These are phyloP conservation scores for Lycia hirtaria DNA, from an alignment of 2,888 invertebrate species.

Conservation along the genomic window DNA sequence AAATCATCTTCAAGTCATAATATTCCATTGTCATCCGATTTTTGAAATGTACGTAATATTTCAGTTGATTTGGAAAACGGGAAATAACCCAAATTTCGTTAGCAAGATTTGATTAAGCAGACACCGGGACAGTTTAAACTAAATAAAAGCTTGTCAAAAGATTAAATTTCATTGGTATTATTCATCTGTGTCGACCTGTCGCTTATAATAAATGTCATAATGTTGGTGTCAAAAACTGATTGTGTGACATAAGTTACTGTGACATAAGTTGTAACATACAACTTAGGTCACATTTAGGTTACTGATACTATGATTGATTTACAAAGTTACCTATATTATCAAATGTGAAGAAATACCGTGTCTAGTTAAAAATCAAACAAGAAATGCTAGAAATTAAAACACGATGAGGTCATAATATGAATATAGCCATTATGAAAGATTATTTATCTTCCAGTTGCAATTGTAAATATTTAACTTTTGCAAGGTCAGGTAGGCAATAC, in stretches of 20 bases:
- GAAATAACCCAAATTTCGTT: too few species aligned
- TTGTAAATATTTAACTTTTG: slow-evolving; percentile 51
- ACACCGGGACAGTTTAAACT: too few species aligned
- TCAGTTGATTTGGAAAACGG: too few species aligned
- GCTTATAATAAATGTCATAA: neutral
- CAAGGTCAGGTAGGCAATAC: slow-evolving; percentile 46
- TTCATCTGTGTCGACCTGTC: neutral
- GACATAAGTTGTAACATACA: too few species aligned
- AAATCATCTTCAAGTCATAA: too few species aligned
- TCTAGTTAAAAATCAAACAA: slow-evolving; percentile 21
- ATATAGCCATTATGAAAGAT: slow-evolving; percentile 32
- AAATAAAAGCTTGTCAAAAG: too few species aligned
- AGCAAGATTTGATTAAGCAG: too few species aligned
- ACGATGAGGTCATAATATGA: slow-evolving; percentile 32
- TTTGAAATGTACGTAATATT: too few species aligned
- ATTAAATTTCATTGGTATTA: too few species aligned
- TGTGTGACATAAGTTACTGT: too few species aligned
- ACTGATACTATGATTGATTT: neutral
- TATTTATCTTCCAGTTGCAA: slow-evolving; percentile 42
- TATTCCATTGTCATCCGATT: too few species aligned
- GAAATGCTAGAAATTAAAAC: slow-evolving; percentile 30
- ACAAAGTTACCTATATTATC: neutral
- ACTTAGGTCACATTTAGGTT: slow-evolving; percentile 1
- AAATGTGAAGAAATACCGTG: slow-evolving; percentile 1
- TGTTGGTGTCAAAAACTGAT: neutral